Base-by-base conservation (phyloP, 2,113 vertebrate genomes). In the Sorex araneus region DNA sequence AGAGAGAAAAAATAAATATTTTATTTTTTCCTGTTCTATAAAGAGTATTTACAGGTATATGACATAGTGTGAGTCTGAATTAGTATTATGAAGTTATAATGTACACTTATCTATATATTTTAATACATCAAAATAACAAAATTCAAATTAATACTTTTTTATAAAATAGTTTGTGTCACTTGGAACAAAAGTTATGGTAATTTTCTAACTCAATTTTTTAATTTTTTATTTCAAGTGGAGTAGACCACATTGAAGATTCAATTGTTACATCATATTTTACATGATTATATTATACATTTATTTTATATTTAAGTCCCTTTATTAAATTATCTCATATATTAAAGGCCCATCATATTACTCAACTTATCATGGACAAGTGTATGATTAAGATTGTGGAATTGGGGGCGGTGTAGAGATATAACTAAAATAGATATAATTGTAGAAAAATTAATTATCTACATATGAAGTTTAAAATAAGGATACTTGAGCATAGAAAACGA, bases 331-430 rank as follows among this genome's bases (percentile, higher is more conserved):
- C 64, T 76, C 36, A 7, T 96, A 3, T 57, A 81, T 74, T 57
- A 92, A 83, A 5, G 80, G 8, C 64, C 25, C 2, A 28, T 93
- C 28, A 3, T 88, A 63, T 63, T 87, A 16, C 1, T 92, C 60
- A 77, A 40, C 93, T 97, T 97, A 28, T 16, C 3, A 15, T 0
- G 0, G 78, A 57, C 15, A 94, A 89, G 27, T 93, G 63, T 34
- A 93, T 7, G 92, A 83, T 67, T 95, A 95, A 96, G 96, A 97
- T 3, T 9, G 40, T 77, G 7, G 93, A 88, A 88, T 94, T 89
- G 66, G 79, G 5, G 27, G 21, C 23, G 21, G 57, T 60, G 74
- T 89, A 67, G 75, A 82, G 91, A 16, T 34, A 93, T 34, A 86
- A 94, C 74, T 94, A 84, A 90, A 94, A 95, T 6, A 27, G 36